phyloP scores from a whole-genome alignment of 2,113 vertebrate species.

The Spea bombifrons region DNA sequence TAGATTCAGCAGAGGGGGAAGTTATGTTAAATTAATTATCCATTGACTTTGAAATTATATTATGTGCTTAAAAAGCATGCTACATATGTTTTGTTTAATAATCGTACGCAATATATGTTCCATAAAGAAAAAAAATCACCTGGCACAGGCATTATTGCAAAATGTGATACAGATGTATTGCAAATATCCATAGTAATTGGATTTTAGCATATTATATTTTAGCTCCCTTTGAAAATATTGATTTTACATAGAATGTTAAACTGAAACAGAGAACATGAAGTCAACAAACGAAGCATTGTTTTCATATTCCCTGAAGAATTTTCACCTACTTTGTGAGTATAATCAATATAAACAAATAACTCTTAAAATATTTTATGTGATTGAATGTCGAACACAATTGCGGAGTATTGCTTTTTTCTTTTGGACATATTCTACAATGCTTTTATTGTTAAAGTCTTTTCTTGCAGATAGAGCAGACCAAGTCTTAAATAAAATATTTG shows the following conservation, averaged over 20 bases:
- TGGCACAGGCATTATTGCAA: background rate
- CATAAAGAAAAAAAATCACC: background rate
- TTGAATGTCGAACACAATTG: conserved; percentile 22
- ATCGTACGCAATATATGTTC: background rate
- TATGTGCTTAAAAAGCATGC: too few species aligned
- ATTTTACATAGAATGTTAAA: conserved; percentile 19
- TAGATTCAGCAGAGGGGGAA: background rate
- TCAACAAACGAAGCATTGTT: conserved; percentile 17
- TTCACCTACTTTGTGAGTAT: background rate
- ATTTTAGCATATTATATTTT: conserved; percentile 28
- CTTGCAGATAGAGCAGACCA: background rate
- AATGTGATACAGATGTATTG: background rate
- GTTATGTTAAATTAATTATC: background rate
- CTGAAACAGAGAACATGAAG: conserved; percentile 12
- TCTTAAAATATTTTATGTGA: conserved; percentile 17
- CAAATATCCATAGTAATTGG: conserved; percentile 11
- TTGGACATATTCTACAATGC: background rate
- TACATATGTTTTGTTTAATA: background rate
- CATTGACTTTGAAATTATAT: background rate
- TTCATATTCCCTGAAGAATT: background rate
- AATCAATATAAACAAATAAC: conserved; percentile 31
- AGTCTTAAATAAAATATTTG: conserved; percentile 7
- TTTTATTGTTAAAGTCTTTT: background rate
- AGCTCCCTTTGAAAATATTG: conserved; percentile 26
- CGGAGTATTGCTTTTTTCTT: conserved; percentile 27